These are phyloP conservation scores for Parnassius orleans DNA, from an alignment of 2,888 invertebrate species.

Conservation along the genomic window DNA sequence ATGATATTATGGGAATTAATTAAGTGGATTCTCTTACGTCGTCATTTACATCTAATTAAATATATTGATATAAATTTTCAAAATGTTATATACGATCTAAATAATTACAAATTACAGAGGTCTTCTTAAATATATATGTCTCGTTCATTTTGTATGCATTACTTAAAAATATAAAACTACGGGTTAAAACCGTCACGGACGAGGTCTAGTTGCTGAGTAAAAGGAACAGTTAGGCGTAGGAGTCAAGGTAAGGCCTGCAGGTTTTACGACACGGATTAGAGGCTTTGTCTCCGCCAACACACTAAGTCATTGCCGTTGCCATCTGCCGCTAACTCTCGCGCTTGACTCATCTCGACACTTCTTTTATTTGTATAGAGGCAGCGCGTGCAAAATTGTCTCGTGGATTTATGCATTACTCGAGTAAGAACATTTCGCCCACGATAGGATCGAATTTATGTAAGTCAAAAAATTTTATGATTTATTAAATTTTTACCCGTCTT, in stretches of 20 bases:
- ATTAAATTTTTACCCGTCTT: neutral
- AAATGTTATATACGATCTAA: no score
- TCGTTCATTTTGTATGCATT: no score
- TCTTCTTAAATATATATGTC: no score
- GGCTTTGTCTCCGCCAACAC: conserved; percentile 76
- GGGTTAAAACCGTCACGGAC: conserved; percentile 35
- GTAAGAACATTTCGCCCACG: conserved; percentile 48
- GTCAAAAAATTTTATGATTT: conserved; percentile 1
- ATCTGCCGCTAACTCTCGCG: conserved; percentile 40
- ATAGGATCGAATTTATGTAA: conserved; percentile 3
- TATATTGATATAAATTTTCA: no score
- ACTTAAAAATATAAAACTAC: neutral
- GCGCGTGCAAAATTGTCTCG: conserved; percentile 41
- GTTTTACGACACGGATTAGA: conserved; percentile 63
- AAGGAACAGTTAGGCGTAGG: conserved; percentile 71
- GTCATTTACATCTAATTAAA: no score
- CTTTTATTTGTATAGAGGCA: conserved; percentile 39
- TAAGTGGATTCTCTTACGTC: no score
- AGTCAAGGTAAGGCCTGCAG: conserved; percentile 79
- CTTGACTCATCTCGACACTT: conserved; percentile 44
- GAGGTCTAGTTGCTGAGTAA: conserved; percentile 62
- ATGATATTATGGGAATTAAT: no score
- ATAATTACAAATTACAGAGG: no score
- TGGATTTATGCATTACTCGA: conserved; percentile 31
- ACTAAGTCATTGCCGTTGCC: conserved; percentile 49